phyloP scores from a whole-genome alignment of 1,140 invertebrate genomes.

The Phymastichus coffea region DNA sequence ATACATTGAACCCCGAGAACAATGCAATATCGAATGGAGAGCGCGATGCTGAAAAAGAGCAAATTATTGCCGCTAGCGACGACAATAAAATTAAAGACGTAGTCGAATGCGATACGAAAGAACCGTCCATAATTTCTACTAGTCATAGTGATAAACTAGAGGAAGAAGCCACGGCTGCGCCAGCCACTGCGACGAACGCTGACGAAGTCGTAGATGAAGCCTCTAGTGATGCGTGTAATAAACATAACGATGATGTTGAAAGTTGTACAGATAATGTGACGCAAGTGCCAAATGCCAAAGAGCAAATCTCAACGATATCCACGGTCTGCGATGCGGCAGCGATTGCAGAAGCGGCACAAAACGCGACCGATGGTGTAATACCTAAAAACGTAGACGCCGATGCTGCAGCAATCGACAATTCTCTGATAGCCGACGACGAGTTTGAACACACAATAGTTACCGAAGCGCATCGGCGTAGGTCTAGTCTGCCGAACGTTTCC shows the following conservation, averaged over 20 bases:
- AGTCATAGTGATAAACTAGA: constrained; percentile 55
- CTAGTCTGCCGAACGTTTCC: constrained; percentile 65
- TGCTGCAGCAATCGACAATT: constrained; percentile 45
- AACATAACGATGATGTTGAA: constrained; percentile 51
- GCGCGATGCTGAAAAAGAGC: no score
- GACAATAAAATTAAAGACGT: constrained; percentile 23
- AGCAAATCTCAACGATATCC: constrained; percentile 71
- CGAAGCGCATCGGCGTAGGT: constrained; percentile 59
- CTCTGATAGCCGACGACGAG: constrained; percentile 36
- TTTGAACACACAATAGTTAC: constrained; percentile 45
- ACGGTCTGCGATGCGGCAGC: constrained; percentile 72
- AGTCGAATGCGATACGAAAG: constrained; percentile 50
- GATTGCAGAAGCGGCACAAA: constrained; percentile 49
- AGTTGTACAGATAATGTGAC: constrained; percentile 55
- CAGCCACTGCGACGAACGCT: constrained; percentile 33
- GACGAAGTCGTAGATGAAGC: constrained; percentile 48
- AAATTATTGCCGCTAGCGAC: background rate
- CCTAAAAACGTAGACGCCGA: constrained; percentile 55
- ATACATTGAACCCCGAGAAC: no score
- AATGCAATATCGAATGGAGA: no score
- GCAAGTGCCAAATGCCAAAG: constrained; percentile 60
- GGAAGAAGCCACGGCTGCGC: background rate
- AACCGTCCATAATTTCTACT: constrained; percentile 64
- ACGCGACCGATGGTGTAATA: constrained; percentile 53
- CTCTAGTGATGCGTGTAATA: constrained; percentile 53